Conservation (phyloP, 1,140 invertebrate species). For the Agraylea sexmaculata region DNA sequence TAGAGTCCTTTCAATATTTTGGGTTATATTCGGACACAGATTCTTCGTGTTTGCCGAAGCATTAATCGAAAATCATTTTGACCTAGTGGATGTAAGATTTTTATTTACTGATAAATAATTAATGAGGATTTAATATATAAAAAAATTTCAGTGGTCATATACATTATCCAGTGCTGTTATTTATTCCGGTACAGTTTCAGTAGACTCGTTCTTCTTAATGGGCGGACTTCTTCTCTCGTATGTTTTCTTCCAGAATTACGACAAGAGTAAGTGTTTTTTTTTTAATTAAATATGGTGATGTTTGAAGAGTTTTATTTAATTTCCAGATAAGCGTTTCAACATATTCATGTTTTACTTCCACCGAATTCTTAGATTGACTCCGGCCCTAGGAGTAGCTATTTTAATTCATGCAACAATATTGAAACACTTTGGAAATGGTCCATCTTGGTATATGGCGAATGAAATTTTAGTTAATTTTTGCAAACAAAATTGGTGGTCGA, state of each 20-base stretch:
- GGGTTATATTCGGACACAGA: conserved; percentile 54
- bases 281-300: not conserved
- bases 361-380: conserved; percentile 46
- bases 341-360: conserved; percentile 41
- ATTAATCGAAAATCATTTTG: conserved; percentile 25
- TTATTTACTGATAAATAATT: not conserved
- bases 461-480: conserved; percentile 28
- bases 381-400: conserved; percentile 42
- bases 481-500: conserved; percentile 41
- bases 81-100: conserved; percentile 21
- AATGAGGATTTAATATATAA: conserved; percentile 8
- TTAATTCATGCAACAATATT: conserved; percentile 43
- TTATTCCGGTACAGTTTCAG: conserved; percentile 30
- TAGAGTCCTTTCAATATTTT: conserved; percentile 50
- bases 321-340: conserved; percentile 25
- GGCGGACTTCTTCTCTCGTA: conserved; percentile 46
- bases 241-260: conserved; percentile 28
- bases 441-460: conserved; percentile 38
- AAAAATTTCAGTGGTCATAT: conserved; percentile 26
- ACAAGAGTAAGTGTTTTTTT: conserved; percentile 5
- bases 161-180: conserved; percentile 26
- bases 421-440: conserved; percentile 45
- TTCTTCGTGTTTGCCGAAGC: conserved; percentile 27
- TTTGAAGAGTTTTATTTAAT: conserved; percentile 6
- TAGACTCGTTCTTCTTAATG: conserved; percentile 47